Evolutionary conservation across 1,140 invertebrate species (phyloP), one percentile per base, ranked within the genome.

Genomic region (Apis dorsata): DNA sequence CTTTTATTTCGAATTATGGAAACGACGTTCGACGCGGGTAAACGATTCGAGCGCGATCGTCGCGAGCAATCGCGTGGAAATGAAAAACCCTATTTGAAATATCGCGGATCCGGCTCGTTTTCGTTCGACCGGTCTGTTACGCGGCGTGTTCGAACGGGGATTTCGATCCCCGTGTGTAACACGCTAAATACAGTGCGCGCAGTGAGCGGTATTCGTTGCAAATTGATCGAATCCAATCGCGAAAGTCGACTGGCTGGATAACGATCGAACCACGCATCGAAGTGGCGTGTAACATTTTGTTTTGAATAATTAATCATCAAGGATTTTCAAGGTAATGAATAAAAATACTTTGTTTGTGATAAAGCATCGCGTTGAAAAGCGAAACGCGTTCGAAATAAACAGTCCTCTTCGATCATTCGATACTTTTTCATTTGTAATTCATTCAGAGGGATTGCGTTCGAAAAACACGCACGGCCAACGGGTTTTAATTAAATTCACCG

Each of bases 61-160:
- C 19, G 34, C 49, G 63, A 51, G 57, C 84, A 88, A 89, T 89
- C 87, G 81, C 59, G 69, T 44, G 84, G 84, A 86, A 89, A 86
- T 86, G 75, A 84, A 88, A 88, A 88, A 86, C 66, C 34, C 88
- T 88, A 79, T 88, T 88, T 76, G 79, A 89, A 81, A 70, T 86
- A 88, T 82, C 78, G 84, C 19, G 34, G 51, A 59, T 44, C 65
- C 34, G 34, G 53, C 71, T 24, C 70, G 71, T 77, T 72, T 78
- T 62, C 68, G 70, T 86, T 78, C 44, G 51, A 4, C 28, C 15
- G 73, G 62, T 53, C 53, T 28, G 63, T 84, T 76, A 86, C 76
- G 65, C 53, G 51, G 70, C 24, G 68, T 63, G 73, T 86, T 73
- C 77, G 75, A 63, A 57, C 59, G 51, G 53, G 34, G 17, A 62